These are phyloP conservation scores for Bujurquina vittata DNA, from an alignment of 2,113 vertebrate species.

Conservation along the genomic window DNA sequence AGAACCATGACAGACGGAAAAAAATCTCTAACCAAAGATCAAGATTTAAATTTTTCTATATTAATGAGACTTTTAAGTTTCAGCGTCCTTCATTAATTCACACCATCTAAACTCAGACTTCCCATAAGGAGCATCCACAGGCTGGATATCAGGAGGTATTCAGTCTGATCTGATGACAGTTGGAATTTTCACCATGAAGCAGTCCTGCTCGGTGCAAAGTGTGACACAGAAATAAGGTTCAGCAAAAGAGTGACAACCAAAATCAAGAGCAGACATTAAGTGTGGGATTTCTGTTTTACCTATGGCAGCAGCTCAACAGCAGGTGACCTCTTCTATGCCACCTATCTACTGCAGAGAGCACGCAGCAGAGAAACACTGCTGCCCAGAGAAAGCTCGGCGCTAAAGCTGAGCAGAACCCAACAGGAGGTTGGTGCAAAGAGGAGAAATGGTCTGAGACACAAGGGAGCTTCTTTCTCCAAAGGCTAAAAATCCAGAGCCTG, in stretches of 20 bases:
- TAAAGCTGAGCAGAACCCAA: slow-evolving; percentile 6
- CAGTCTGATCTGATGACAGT: neutral
- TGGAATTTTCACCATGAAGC: neutral
- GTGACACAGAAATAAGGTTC: neutral
- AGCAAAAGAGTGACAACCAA: too few species aligned
- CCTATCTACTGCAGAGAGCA: neutral
- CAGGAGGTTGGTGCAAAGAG: neutral
- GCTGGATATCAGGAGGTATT: too few species aligned
- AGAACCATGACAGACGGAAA: accelerated
- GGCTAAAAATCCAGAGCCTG: neutral
- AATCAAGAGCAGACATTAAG: accelerated
- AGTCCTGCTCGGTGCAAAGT: neutral
- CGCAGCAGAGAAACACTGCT: neutral
- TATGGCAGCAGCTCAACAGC: neutral
- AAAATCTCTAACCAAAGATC: too few species aligned
- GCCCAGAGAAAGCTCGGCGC: neutral
- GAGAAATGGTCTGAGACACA: neutral
- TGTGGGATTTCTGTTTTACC: neutral
- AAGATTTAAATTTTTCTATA: neutral
- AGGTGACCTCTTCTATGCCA: neutral
- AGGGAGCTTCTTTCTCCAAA: neutral
- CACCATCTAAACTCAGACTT: neutral
- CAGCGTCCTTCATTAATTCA: neutral
- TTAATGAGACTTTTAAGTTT: neutral
- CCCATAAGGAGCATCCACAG: neutral